These are phyloP conservation scores for Melanotaenia maccullochi DNA, from an alignment of 2,797 vertebrate species.

Conservation along the genomic window DNA sequence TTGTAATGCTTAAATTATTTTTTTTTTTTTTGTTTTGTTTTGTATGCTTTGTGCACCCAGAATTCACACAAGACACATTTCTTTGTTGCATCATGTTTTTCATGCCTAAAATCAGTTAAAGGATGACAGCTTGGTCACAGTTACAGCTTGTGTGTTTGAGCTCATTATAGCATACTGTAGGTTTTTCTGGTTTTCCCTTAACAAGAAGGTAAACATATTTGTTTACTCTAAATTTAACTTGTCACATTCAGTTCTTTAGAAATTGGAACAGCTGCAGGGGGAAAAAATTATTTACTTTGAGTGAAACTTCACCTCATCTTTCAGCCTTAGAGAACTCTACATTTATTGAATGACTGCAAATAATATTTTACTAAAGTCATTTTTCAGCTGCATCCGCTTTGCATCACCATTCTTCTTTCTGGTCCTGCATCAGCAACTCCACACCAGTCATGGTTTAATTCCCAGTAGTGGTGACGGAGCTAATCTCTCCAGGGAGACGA, in stretches of 20 bases:
- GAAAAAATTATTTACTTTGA: slow-evolving; percentile 1
- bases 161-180: not conserved
- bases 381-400: slow-evolving; percentile 5
- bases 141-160: slow-evolving; percentile 1
- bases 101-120: not conserved
- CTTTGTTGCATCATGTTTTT: not conserved
- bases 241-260: not conserved
- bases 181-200: not conserved
- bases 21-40: no score
- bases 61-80: not conserved
- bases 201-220: not conserved
- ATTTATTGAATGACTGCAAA: slow-evolving; percentile 8
- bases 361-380: slow-evolving; percentile 12
- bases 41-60: not conserved
- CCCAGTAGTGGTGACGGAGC: slow-evolving; percentile 57
- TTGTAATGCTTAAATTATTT: not conserved
- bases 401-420: not conserved
- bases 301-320: not conserved
- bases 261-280: not conserved
- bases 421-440: slow-evolving; percentile 46
- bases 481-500: slow-evolving; percentile 74
- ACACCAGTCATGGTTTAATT: slow-evolving; percentile 61
- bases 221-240: slow-evolving; percentile 9
- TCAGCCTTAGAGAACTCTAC: not conserved
- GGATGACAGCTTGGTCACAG: not conserved